Conservation (phyloP, 2,113 vertebrate species). For the Chaetops frenatus region DNA sequence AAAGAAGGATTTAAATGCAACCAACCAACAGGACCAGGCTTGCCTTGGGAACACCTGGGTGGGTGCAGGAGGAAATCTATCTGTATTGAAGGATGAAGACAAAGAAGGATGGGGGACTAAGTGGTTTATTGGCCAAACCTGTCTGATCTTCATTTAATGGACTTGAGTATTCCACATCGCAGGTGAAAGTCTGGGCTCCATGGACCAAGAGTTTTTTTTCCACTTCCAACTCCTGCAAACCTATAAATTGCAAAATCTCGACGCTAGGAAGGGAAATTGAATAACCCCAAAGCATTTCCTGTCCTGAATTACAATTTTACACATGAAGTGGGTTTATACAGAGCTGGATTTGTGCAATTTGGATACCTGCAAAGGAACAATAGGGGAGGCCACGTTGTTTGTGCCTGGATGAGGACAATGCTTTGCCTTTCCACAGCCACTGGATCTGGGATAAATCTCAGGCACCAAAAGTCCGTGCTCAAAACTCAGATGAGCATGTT, state of each 20-base stretch:
- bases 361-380: neutral
- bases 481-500: neutral
- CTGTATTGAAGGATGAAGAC: neutral
- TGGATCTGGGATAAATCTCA: neutral
- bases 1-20: neutral
- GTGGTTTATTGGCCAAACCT: neutral
- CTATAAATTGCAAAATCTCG: neutral
- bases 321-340: neutral
- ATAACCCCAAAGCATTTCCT: neutral
- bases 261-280: neutral
- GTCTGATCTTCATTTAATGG: neutral
- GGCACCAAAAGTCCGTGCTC: neutral
- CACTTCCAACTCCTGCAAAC: neutral
- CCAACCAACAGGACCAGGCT: neutral
- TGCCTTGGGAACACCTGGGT: neutral
- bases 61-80: neutral
- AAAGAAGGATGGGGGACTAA: neutral
- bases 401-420: neutral
- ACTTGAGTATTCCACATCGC: neutral
- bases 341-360: neutral
- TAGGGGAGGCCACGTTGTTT: neutral
- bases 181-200: neutral
- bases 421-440: neutral
- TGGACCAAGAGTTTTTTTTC: neutral
- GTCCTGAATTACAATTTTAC: neutral